These are phyloP conservation scores for Punctoribates punctum DNA, from an alignment of 2,888 invertebrate species.

Conservation along the genomic window DNA sequence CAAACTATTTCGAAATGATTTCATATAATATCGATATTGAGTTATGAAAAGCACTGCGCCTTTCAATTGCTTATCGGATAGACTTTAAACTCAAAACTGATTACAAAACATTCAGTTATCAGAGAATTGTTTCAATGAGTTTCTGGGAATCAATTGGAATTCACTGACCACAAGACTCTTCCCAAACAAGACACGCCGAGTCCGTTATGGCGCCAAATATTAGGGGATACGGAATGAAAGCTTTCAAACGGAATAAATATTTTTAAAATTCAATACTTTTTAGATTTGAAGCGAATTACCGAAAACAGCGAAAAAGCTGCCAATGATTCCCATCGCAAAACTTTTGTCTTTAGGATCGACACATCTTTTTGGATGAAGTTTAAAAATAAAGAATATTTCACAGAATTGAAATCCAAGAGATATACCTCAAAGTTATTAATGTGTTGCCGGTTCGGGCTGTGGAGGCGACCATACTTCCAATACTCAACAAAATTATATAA, in stretches of 20 bases:
- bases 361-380: constrained; percentile 43
- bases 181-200: constrained; percentile 49
- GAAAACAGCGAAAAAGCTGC: constrained; percentile 47
- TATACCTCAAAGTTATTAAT: constrained; percentile 62
- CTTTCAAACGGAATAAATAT: constrained; percentile 41
- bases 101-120: not conserved
- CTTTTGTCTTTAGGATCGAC: constrained; percentile 49
- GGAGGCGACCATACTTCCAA: constrained; percentile 62
- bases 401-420: not conserved
- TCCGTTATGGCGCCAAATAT: constrained; percentile 49
- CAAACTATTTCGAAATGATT: not conserved
- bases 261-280: not conserved
- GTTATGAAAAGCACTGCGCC: not conserved
- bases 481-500: constrained; percentile 51
- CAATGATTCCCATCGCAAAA: constrained; percentile 48
- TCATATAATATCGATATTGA: not conserved
- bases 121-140: not conserved
- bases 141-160: not conserved
- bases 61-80: not conserved
- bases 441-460: constrained; percentile 66
- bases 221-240: constrained; percentile 49
- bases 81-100: not conserved
- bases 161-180: constrained; percentile 46
- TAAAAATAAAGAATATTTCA: no score
- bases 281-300: constrained; percentile 41